phyloP scores from a whole-genome alignment of 64 coral and sea anemone genomes.

The Actinia tenebrosa region DNA sequence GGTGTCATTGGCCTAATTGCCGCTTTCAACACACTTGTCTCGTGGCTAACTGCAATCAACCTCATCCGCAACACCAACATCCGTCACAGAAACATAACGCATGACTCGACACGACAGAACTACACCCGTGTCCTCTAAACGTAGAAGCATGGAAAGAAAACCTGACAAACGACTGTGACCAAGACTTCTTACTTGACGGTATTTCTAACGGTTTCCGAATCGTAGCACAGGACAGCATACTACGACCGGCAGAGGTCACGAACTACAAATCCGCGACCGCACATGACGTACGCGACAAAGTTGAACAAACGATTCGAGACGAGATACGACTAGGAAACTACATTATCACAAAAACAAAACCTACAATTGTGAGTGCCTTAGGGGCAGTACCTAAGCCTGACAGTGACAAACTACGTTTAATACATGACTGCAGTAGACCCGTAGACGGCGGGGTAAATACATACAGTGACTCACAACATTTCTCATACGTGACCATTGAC shows the following conservation, averaged over 20 bases:
- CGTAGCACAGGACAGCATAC: neutral
- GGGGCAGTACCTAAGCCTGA: slow-evolving; percentile 39
- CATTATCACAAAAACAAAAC: slow-evolving; percentile 9
- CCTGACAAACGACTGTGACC: neutral
- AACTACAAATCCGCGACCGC: neutral
- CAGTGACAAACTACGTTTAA: neutral
- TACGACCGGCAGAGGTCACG: neutral
- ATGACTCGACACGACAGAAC: too few relatives aligned
- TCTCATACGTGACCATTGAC: neutral
- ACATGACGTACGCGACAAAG: neutral
- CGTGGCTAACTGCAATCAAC: too few relatives aligned
- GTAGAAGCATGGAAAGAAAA: too few relatives aligned
- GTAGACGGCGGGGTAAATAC: neutral
- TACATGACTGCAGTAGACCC: slow-evolving; percentile 13
- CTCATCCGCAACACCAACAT: too few relatives aligned
- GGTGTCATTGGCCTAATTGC: too few relatives aligned
- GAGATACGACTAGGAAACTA: slow-evolving; percentile 14
- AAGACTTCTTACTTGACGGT: neutral
- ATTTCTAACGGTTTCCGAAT: neutral
- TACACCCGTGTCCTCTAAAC: too few relatives aligned
- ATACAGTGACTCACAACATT: neutral
- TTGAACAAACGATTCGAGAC: neutral
- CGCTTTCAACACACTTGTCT: too few relatives aligned
- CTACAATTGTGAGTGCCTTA: slow-evolving; percentile 22
- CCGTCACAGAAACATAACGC: too few relatives aligned